Evolutionary conservation across 2,113 vertebrate genomes (phyloP), one percentile per base, ranked within the genome.

Genomic region (Pelobates fuscus): DNA sequence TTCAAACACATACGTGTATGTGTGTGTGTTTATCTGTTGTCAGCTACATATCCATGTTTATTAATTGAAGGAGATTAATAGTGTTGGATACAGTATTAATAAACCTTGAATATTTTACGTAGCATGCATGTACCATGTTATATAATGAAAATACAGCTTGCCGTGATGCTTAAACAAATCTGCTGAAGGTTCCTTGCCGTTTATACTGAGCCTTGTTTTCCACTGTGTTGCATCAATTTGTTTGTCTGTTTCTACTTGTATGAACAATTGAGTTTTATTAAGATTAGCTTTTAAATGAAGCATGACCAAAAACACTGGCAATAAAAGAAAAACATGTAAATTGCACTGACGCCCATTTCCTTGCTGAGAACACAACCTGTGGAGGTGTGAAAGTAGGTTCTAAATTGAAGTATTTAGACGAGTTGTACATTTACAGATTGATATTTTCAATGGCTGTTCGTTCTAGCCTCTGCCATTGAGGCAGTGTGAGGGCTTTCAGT

Each of bases 381-480:
- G 78, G 80, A 79, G 82, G 83, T 77, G 46, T 78, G 37, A 65
- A 78, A 79, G 82, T 63, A 71, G 41, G 84, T 77, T 83, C 72
- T 77, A 77, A 54, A 75, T 88, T 87, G 85, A 82, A 85, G 80
- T 84, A 84, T 85, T 84, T 80, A 81, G 82, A 80, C 85, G 59
- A 84, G 78, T 83, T 82, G 75, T 88, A 75, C 81, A 88, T 87
- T 83, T 87, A 74, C 79, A 86, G 85, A 83, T 81, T 87, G 87
- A 80, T 91, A 88, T 89, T 92, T 86, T 87, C 83, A 87, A 80
- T 83, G 80, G 60, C 73, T 88, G 87, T 91, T 88, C 85, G 89
- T 87, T 88, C 85, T 84, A 84, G 32, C 86, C 89, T 84, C 84
- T 91, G 82, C 84, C 78, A 83, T 20, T 81, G 72, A 86, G 77